Conservation (phyloP, 2,888 invertebrate genomes). For the Apoderus coryli region DNA sequence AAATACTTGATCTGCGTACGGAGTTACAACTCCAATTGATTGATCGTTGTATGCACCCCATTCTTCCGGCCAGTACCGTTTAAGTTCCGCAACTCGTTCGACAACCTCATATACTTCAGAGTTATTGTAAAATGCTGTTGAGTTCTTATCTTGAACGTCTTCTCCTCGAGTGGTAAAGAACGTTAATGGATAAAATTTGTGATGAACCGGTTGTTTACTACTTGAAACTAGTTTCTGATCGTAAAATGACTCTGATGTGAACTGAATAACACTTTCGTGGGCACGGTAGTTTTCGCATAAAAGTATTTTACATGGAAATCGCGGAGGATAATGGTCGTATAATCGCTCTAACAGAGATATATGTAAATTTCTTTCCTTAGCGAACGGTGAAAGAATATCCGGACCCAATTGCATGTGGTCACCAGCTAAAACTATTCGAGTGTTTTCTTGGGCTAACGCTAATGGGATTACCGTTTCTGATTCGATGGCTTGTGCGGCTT, state of each 20-base stretch:
- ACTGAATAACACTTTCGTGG: conserved; percentile 65
- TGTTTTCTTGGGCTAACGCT: conserved; percentile 53
- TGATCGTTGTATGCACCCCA: conserved; percentile 64
- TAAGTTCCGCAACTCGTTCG: conserved; percentile 56
- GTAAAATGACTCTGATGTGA: conserved; percentile 71
- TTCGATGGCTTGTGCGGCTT: conserved; percentile 78
- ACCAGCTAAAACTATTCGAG: conserved; percentile 67
- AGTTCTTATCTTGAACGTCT: conserved; percentile 63
- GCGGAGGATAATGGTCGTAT: conserved; percentile 55
- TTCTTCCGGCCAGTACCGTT: conserved; percentile 56
- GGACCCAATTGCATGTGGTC: conserved; percentile 79
- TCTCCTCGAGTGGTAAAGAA: conserved; percentile 69
- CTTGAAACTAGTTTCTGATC: conserved; percentile 60
- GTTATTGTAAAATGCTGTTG: conserved; percentile 70
- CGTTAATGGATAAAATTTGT: conserved; percentile 56
- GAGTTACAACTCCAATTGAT: conserved; percentile 72
- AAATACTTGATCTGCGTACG: conserved; percentile 68
- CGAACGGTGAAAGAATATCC: conserved; percentile 62
- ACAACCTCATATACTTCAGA: conserved; percentile 64
- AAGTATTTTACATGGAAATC: conserved; percentile 63
- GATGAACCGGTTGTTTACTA: conserved; percentile 55
- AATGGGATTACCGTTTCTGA: conserved; percentile 72
- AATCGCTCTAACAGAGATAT: conserved; percentile 64
- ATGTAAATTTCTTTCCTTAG: conserved; percentile 52
- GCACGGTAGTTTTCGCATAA: conserved; percentile 73